Evolutionary conservation across 2,113 vertebrate species (phyloP).

Genomic region (Gymnobelideus leadbeateri): DNA sequence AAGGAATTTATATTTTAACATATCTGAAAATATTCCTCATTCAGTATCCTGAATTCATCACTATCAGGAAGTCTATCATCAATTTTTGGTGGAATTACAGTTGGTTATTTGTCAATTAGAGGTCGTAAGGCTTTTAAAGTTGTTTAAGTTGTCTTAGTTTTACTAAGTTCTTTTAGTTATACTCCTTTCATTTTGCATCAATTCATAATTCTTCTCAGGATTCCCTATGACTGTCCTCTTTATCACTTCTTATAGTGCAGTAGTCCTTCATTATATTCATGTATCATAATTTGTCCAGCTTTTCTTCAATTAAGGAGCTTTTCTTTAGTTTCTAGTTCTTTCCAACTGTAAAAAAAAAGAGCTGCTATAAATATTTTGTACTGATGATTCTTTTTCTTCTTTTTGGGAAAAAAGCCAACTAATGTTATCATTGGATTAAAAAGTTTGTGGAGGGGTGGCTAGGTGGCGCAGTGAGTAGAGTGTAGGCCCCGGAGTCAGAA

Average conservation of each 20-base stretch:
- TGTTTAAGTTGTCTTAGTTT: not conserved
- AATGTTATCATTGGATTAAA: not conserved
- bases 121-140: not conserved
- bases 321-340: not conserved
- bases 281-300: not conserved
- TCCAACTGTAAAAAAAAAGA: not conserved
- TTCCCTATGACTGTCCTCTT: not conserved
- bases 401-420: not conserved
- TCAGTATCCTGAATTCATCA: not conserved
- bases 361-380: not conserved
- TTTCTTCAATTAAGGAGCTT: not conserved
- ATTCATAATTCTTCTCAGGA: not conserved
- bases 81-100: not conserved
- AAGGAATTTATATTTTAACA: not conserved
- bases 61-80: not conserved
- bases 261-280: not conserved
- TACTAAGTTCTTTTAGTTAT: not conserved
- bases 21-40: not conserved
- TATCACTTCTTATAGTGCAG: not conserved
- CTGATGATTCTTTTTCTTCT: not conserved
- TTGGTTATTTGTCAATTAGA: not conserved
- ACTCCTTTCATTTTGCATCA: not conserved
- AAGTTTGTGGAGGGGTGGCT: too few species aligned
- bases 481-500: too few species aligned
- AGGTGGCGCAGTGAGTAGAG: too few species aligned